Evolutionary conservation across 2,113 vertebrate species (phyloP), one percentile per base, ranked within the genome.

Genomic region (Pagrus major): DNA sequence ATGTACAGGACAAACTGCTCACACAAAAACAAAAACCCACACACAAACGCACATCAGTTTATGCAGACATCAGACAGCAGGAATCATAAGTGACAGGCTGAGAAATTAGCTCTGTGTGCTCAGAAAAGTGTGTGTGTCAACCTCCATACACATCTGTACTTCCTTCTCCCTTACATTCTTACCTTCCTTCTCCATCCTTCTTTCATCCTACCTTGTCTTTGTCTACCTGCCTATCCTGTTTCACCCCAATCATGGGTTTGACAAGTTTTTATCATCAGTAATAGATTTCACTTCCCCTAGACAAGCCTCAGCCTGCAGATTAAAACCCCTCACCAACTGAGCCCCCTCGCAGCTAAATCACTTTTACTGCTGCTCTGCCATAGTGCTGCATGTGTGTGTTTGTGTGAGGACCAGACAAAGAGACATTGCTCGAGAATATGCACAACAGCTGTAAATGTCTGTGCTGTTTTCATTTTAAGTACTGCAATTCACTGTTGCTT

Each of bases 231-330:
- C 14, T 3, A 5, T 25, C 47, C 21, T 2, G 4, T 18, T 76
- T 47, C 54, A 41, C 27, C 33, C 46, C 54, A 46, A 27, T 84
- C 52, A 11, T 33, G 9, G n/a, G 1, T 63, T 33, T 66, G 56
- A 66, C 66, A 64, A 71, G 71, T 76, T 85, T 67, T 85, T 76
- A 85, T 86, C 84, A 85, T 73, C 14, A 55, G 63, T 60, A 58
- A 84, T 76, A 74, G 71, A 79, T 84, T 81, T 79, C 41, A 39
- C 37, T 81, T 81, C 82, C 47, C 66, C 46, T 55, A 75, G 56
- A 78, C 76, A 59, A 66, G 75, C 66, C 73, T 83, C 49, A 42
- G 54, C 55, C 67, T 87, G 77, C 77, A 84, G 63, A 81, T 71
- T 55, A 79, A 46, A 78, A 55, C 33, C 56, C 15, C 29, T 47